Evolutionary conservation across 1,140 invertebrate genomes (phyloP).

Genomic region (Drosophila aff.): DNA sequence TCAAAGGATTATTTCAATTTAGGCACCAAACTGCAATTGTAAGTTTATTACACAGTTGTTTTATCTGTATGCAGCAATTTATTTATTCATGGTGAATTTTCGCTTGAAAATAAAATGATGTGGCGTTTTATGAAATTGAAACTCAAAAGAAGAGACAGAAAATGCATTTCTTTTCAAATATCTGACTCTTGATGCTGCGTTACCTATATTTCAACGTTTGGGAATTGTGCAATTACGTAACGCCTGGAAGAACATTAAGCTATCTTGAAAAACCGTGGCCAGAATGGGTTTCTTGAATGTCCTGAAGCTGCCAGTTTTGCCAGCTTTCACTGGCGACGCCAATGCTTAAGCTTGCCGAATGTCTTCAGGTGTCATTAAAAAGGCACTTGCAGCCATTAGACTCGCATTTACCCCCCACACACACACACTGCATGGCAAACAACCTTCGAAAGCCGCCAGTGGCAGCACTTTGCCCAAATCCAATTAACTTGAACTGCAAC

Average conservation of each 20-base stretch:
- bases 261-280: constrained; percentile 15
- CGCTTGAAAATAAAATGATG: background rate
- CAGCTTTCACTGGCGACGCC: constrained; percentile 30
- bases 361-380: constrained; percentile 63
- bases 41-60: background rate
- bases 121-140: background rate
- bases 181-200: background rate
- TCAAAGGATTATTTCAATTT: too few species aligned
- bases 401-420: constrained; percentile 46
- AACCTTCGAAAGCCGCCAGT: constrained; percentile 63
- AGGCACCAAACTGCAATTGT: background rate
- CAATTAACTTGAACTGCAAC: constrained; percentile 79
- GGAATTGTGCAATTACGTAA: constrained; percentile 3
- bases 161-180: background rate
- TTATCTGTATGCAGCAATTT: background rate
- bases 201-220: background rate
- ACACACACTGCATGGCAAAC: constrained; percentile 16
- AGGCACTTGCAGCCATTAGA: constrained; percentile 63
- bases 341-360: constrained; percentile 47
- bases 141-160: background rate
- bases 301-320: constrained; percentile 12
- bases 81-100: background rate
- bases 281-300: constrained; percentile 25
- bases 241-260: constrained; percentile 8
- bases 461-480: constrained; percentile 77